Percentiles rank a stretch among this genome's conserved stretches.
Conservation (phyloP, 2,113 vertebrate species). For the Morone saxatilis region DNA sequence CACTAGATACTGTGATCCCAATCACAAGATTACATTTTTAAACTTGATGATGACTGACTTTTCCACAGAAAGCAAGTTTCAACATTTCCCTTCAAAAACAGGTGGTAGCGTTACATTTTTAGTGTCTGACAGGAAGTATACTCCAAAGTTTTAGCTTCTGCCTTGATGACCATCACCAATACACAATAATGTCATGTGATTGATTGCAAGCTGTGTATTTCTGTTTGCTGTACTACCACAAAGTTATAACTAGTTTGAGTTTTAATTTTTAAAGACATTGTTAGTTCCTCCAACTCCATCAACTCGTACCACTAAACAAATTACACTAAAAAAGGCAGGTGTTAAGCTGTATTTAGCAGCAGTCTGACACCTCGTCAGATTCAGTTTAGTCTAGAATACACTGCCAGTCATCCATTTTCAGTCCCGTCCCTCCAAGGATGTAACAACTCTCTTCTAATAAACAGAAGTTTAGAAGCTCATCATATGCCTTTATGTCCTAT, state of each 20-base stretch:
- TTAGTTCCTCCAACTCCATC: neutral
- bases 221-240: neutral
- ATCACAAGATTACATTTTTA: constrained; percentile 48
- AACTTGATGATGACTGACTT: neutral
- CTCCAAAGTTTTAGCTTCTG: too few relatives aligned
- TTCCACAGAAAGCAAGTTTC: neutral
- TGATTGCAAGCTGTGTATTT: neutral
- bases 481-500: neutral
- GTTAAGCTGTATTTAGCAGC: neutral
- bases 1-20: constrained; percentile 41
- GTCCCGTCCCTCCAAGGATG: neutral
- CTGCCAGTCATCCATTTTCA: neutral
- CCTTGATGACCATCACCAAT: neutral
- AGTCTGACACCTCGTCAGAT: neutral
- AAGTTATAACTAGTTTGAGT: neutral
- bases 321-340: neutral
- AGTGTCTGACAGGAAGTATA: neutral
- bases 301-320: neutral
- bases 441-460: neutral
- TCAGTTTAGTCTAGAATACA: neutral
- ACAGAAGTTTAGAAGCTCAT: neutral
- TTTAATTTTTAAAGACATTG: neutral
- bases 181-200: neutral
- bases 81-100: constrained; percentile 1
- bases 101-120: neutral